Conservation (phyloP, 2,797 vertebrate species). For the Hippocampus kuda region DNA sequence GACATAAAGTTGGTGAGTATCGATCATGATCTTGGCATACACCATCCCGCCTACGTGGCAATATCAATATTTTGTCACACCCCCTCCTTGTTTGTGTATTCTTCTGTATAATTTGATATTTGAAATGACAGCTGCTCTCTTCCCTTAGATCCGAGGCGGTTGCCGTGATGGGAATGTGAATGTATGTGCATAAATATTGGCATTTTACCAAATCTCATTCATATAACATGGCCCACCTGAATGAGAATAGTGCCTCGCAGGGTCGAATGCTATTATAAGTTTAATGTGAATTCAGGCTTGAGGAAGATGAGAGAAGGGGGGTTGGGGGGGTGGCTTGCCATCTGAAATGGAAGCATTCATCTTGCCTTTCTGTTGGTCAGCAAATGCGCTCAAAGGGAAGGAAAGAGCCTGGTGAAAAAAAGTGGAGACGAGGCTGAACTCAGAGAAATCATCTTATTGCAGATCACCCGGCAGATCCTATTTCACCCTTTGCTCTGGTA, state of each 20-base stretch:
- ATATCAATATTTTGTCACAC: not conserved
- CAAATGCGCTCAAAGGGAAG: slow-evolving; percentile 54
- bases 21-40: not conserved
- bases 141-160: slow-evolving; percentile 39
- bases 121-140: slow-evolving; percentile 60
- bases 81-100: slow-evolving; percentile 21
- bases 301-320: slow-evolving; percentile 57
- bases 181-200: slow-evolving; percentile 78
- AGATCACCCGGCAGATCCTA: slow-evolving; percentile 26
- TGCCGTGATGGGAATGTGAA: slow-evolving; percentile 58
- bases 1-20: not conserved
- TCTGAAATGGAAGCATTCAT: slow-evolving; percentile 71
- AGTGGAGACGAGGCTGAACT: slow-evolving; percentile 47
- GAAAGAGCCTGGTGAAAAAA: slow-evolving; percentile 42
- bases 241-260: slow-evolving; percentile 68
- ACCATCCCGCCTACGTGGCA: not conserved
- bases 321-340: slow-evolving; percentile 33
- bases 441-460: slow-evolving; percentile 47
- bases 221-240: slow-evolving; percentile 69
- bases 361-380: slow-evolving; percentile 73
- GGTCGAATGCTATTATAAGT: slow-evolving; percentile 70
- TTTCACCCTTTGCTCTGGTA: slow-evolving; percentile 39
- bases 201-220: slow-evolving; percentile 73
- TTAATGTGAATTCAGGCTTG: slow-evolving; percentile 69
- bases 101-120: slow-evolving; percentile 51